Percentiles rank a stretch among this genome's conserved stretches.
phyloP scores from a whole-genome alignment of 2,888 invertebrate genomes.

The Caenorhabditis sp. region DNA sequence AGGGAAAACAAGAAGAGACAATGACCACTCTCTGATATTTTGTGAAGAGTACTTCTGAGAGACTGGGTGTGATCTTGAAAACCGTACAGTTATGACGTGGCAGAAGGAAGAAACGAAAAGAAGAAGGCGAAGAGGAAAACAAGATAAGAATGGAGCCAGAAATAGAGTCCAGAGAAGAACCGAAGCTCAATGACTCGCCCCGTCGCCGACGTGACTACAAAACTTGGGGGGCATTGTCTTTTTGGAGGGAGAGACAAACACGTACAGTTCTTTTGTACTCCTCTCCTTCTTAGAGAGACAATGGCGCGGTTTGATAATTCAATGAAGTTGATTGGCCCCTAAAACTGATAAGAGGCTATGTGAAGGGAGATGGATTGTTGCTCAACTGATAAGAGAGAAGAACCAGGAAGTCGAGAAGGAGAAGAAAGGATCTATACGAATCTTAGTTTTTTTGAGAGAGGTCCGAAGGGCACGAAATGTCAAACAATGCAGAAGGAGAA shows the following conservation, averaged over 20 bases:
- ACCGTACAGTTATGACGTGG: conserved; percentile 55
- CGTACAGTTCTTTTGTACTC: conserved; percentile 53
- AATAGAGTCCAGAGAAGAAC: conserved; percentile 57
- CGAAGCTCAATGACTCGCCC: conserved; percentile 57
- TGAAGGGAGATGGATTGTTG: background rate
- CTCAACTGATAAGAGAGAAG: conserved; percentile 39
- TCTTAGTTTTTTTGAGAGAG: conserved; percentile 41
- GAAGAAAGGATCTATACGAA: conserved; percentile 43
- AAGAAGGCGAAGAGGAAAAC: conserved; percentile 18
- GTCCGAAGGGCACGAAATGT: conserved; percentile 55
- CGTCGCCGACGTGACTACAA: conserved; percentile 49
- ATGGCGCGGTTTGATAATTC: conserved; percentile 58
- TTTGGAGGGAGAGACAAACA: conserved; percentile 19
- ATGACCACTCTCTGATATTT: conserved; percentile 8
- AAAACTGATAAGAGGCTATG: conserved; percentile 11
- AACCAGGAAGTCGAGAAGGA: conserved; percentile 49
- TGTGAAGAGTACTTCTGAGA: background rate
- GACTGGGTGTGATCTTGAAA: conserved; percentile 2
- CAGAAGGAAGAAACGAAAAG: background rate
- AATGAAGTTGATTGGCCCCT: conserved; percentile 43
- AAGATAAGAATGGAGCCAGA: conserved; percentile 56
- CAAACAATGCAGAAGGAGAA: conserved; percentile 33
- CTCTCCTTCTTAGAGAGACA: conserved; percentile 17
- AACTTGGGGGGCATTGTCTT: conserved; percentile 46
- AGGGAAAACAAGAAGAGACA: conserved; percentile 16